These are phyloP conservation scores for Ceratothoa steindachneri DNA, from an alignment of 2,888 invertebrate species.

Conservation along the genomic window DNA sequence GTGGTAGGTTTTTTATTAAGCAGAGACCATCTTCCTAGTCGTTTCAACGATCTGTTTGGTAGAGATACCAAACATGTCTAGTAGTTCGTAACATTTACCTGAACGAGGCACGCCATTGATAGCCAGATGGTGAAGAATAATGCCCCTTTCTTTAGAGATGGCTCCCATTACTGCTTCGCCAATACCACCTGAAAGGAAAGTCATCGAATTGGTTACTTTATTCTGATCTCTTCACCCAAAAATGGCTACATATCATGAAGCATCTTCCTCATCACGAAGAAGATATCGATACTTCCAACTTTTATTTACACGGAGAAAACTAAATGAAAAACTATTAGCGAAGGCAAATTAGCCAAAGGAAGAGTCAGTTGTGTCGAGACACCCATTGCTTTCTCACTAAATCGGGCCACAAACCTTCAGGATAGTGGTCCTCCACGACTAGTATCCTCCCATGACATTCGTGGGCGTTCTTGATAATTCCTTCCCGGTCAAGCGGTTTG, in stretches of 20 bases:
- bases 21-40: conserved; percentile 58
- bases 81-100: conserved; percentile 77
- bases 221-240: not conserved
- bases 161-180: conserved; percentile 91
- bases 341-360: too few species aligned
- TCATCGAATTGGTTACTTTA: not conserved
- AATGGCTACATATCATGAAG: too few species aligned
- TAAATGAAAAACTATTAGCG: too few species aligned
- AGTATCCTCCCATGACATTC: conserved; percentile 76
- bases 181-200: conserved; percentile 66
- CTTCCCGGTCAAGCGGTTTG: conserved; percentile 83
- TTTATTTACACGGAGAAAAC: too few species aligned
- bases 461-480: conserved; percentile 70
- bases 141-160: conserved; percentile 66
- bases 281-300: too few species aligned
- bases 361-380: too few species aligned
- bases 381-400: too few species aligned
- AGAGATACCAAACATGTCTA: conserved; percentile 85
- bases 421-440: conserved; percentile 96
- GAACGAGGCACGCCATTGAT: conserved; percentile 84
- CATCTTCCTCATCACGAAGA: too few species aligned
- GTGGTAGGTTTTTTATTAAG: not conserved
- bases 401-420: conserved; percentile 71
- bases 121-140: conserved; percentile 71
- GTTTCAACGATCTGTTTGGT: conserved; percentile 72